Conservation (phyloP, 2,797 vertebrate genomes). For the Sphaeramia orbicularis region DNA sequence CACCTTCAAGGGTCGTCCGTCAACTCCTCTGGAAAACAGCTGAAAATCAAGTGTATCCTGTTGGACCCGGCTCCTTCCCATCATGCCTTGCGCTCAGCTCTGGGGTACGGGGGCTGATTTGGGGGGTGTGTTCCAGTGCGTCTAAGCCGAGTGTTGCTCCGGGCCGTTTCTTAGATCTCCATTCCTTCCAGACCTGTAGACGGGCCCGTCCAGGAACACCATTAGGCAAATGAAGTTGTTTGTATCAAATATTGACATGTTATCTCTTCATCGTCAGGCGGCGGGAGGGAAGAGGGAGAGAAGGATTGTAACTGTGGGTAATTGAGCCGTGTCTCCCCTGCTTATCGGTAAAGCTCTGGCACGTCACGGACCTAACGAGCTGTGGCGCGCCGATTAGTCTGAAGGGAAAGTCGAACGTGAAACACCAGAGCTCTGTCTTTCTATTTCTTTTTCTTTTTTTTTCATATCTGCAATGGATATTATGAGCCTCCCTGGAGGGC, state of each 20-base stretch:
- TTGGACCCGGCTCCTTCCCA: constrained; percentile 47
- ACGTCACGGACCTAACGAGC: constrained; percentile 85
- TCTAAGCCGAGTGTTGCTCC: constrained; percentile 61
- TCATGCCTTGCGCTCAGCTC: constrained; percentile 43
- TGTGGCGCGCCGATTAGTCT: constrained; percentile 85
- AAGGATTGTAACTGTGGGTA: constrained; percentile 84
- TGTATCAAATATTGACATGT: constrained; percentile 85
- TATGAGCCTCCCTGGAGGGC: constrained; percentile 83
- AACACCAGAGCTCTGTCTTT: constrained; percentile 78
- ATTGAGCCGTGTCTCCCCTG: constrained; percentile 85
- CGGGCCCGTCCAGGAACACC: constrained; percentile 80
- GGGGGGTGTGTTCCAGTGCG: constrained; percentile 37
- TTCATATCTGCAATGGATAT: constrained; percentile 83
- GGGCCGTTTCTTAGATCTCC: constrained; percentile 80
- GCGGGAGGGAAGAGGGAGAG: constrained; percentile 72
- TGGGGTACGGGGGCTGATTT: constrained; percentile 38
- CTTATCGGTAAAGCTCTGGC: constrained; percentile 84
- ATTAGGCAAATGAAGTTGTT: constrained; percentile 85
- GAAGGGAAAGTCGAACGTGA: constrained; percentile 83
- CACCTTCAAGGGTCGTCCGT: constrained; percentile 3
- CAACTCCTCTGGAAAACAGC: constrained; percentile 10
- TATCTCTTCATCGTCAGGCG: constrained; percentile 81
- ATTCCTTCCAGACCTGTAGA: constrained; percentile 74
- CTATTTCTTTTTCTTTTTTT: constrained; percentile 63
- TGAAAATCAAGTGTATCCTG: constrained; percentile 47